Evolutionary conservation across 2,113 vertebrate species (phyloP), one percentile per base, ranked within the genome.

Genomic region (Nothocercus julius): DNA sequence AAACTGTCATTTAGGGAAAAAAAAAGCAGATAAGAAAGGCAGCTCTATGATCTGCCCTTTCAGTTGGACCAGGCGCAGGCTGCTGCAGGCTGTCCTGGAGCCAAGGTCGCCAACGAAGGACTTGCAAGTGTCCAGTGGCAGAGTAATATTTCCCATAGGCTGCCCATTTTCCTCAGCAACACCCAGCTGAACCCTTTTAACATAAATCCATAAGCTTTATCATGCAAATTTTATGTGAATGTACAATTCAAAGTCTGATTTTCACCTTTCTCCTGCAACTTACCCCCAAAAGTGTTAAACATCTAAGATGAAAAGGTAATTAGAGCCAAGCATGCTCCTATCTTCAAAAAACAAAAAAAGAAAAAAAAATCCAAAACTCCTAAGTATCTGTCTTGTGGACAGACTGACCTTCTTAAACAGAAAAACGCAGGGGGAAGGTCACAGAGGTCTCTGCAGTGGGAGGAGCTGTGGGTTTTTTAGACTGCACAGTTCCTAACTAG

Each of bases 381-480:
- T 34, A 62, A 7, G 30, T n/a, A 28, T 82, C 66, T 85, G 16
- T 53, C 22, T 85, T 20, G n/a, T 4, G 5, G 53, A 28, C 13
- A 66, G 47, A 72, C 9, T 59, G 53, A 14, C 44, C 58, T 79
- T 73, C 42, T 62, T 76, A 53, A 81, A 38, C 68, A 64, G 61
- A 40, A 53, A 11, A n/a, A 38, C 18, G 54, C 28, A 59, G 9
- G 3, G 84, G 40, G 7, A 56, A 0, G 0, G 24, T 11, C 69
- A 7, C 27, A 62, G 30, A 82, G 11, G 3, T 7, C 19, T 63
- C 19, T n/a, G 20, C 22, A 11, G 2, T 8, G 13, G 34, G 49
- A 82, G 8, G 7, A 6, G 42, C 13, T 81, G n/a, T 19, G 44
- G 28, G 44, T 68, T 89, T 87, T 32, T 28, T 77, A 80, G 47